Evolutionary conservation across 2,888 invertebrate species (phyloP).

Genomic region (Steinernema hermaphroditum): DNA sequence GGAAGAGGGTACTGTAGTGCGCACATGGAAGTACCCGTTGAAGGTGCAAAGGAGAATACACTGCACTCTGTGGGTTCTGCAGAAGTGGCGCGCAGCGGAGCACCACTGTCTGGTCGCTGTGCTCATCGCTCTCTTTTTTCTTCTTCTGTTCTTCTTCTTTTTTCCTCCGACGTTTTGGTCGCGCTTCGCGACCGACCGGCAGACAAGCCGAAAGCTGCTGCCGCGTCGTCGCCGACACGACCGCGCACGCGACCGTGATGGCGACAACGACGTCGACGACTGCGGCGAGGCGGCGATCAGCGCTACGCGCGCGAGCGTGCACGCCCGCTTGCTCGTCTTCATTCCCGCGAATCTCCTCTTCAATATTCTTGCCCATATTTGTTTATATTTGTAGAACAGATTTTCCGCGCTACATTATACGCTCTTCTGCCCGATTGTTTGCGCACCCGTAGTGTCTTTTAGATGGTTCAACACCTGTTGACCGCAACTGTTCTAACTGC

Average conservation of each 20-base stretch:
- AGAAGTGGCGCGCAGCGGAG: neutral
- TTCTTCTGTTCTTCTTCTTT: neutral
- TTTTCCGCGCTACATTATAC: neutral
- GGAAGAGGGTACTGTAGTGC: no score
- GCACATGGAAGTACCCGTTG: no score
- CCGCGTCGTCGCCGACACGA: conserved; percentile 9
- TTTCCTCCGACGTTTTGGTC: neutral
- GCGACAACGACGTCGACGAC: conserved; percentile 29
- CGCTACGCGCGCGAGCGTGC: conserved; percentile 24
- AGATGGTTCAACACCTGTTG: no score
- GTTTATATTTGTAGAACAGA: conserved; percentile 18
- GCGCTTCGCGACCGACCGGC: conserved; percentile 19
- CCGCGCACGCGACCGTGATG: conserved; percentile 18
- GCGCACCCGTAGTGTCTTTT: no score
- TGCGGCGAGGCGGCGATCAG: conserved; percentile 1
- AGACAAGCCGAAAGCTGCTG: conserved; percentile 28
- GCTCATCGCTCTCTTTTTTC: conserved; percentile 12
- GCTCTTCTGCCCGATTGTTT: no score
- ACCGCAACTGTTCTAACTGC: neutral
- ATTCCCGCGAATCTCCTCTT: conserved; percentile 27
- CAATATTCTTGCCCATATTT: conserved; percentile 29
- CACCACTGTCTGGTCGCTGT: conserved; percentile 21
- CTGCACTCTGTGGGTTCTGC: neutral
- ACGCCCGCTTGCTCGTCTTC: conserved; percentile 20
- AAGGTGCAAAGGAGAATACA: neutral